Percentiles rank a stretch among this genome's conserved stretches.
phyloP scores from a whole-genome alignment of 2,113 vertebrate genomes.

The Sapayoa aenigma region DNA sequence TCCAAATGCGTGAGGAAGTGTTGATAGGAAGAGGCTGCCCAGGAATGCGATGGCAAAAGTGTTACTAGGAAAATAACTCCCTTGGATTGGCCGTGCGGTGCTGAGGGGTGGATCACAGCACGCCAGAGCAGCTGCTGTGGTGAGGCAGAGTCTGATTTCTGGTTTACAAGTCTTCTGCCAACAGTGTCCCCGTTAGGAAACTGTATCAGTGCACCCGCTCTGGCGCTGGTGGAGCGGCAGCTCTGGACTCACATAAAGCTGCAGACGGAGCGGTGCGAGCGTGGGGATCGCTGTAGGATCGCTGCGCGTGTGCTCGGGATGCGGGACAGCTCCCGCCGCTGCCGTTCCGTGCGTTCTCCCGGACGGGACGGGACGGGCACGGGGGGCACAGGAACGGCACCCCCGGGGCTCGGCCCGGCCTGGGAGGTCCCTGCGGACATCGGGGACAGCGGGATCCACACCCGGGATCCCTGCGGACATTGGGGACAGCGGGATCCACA shows the following conservation, averaged over 20 bases:
- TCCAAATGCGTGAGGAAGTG: neutral
- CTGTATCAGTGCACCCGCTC: fast-evolving
- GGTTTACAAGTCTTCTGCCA: neutral
- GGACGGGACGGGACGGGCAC: neutral
- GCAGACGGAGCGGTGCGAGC: neutral
- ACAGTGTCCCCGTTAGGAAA: neutral
- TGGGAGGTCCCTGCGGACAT: neutral
- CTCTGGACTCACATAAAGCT: neutral
- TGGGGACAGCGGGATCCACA: too few species aligned
- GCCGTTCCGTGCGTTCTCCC: neutral
- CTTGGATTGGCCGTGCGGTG: neutral
- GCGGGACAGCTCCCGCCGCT: neutral
- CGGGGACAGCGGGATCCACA: too few species aligned
- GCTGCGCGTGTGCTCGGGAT: too few species aligned
- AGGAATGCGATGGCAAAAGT: neutral
- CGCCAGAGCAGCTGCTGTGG: neutral
- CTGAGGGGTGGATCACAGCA: neutral
- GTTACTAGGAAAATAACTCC: neutral
- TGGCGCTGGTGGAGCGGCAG: neutral
- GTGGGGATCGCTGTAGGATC: too few species aligned
- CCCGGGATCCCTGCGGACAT: neutral
- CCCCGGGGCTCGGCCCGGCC: too few species aligned
- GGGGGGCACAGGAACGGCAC: neutral
- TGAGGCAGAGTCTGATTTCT: neutral
- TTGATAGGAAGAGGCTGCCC: neutral